phyloP scores from a whole-genome alignment of 2,113 vertebrate genomes.

The Cavia aperea region DNA sequence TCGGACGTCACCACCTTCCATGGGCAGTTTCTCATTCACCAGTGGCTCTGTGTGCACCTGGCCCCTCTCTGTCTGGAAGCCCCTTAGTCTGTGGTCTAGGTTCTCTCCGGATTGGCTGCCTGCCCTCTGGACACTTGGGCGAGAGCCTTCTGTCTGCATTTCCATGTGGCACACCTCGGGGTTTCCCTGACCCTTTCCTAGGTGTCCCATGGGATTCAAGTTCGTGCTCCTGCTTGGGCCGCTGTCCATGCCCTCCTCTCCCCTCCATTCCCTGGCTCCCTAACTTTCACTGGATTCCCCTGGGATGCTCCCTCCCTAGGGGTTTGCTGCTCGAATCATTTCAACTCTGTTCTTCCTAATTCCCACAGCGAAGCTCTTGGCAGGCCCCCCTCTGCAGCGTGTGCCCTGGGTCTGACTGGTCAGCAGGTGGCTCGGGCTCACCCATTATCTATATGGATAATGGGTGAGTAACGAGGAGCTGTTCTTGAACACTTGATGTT shows the following conservation, averaged over 20 bases:
- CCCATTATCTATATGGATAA: too few relatives aligned
- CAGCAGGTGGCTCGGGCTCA: not conserved
- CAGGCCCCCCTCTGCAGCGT: not conserved
- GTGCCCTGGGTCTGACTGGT: fast-evolving
- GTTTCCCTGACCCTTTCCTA: not conserved
- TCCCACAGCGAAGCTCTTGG: fast-evolving
- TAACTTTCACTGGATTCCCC: not conserved
- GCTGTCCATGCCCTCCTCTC: fast-evolving
- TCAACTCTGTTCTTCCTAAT: not conserved
- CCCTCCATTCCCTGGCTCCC: not conserved
- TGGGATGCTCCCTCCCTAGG: not conserved
- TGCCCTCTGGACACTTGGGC: fast-evolving
- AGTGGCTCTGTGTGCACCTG: fast-evolving
- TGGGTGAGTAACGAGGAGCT: too few relatives aligned
- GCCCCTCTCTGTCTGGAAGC: not conserved
- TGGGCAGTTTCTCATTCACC: fast-evolving
- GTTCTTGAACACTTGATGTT: not conserved
- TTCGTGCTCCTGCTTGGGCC: fast-evolving
- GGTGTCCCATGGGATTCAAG: not conserved
- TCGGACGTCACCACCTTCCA: fast-evolving
- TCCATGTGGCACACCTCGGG: too few relatives aligned
- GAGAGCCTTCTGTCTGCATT: not conserved
- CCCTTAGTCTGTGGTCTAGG: not conserved
- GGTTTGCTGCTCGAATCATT: not conserved
- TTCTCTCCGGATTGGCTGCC: not conserved